Conservation (phyloP, 2,113 vertebrate genomes). For the Noctilio leporinus region DNA sequence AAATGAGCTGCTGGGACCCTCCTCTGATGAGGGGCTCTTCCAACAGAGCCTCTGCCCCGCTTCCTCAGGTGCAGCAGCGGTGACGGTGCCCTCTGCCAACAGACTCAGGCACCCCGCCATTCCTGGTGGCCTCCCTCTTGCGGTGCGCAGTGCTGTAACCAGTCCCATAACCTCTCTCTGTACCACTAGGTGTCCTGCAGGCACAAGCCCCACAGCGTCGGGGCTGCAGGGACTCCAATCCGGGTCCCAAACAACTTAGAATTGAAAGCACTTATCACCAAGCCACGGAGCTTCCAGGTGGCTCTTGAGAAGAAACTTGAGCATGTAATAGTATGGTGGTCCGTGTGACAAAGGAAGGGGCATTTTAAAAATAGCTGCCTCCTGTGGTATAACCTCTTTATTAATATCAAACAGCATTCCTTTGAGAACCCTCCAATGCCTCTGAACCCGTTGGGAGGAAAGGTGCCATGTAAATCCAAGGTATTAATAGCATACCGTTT, state of each 20-base stretch:
- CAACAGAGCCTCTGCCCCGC: not conserved
- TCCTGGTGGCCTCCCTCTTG: accelerated
- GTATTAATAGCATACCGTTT: conserved; percentile 31
- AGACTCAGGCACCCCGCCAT: accelerated
- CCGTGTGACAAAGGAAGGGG: not conserved
- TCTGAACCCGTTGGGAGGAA: conserved; percentile 4
- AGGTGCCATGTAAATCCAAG: not conserved
- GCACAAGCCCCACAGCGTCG: not conserved
- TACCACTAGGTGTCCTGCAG: not conserved
- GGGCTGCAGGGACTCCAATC: not conserved
- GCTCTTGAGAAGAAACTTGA: not conserved
- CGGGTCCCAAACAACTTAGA: not conserved
- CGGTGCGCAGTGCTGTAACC: too few species aligned
- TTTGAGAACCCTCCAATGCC: not conserved
- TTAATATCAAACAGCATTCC: conserved; percentile 5
- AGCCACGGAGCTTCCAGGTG: not conserved
- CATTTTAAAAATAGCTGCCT: not conserved
- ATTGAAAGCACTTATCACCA: not conserved
- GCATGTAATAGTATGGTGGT: not conserved
- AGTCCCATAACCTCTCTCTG: not conserved
- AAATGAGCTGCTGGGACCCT: not conserved
- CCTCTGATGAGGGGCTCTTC: not conserved
- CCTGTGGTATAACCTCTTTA: not conserved
- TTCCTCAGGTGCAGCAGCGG: not conserved
- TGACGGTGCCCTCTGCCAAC: accelerated